phyloP scores from a whole-genome alignment of 2,888 invertebrate genomes.

The Mythimna lalbum region DNA sequence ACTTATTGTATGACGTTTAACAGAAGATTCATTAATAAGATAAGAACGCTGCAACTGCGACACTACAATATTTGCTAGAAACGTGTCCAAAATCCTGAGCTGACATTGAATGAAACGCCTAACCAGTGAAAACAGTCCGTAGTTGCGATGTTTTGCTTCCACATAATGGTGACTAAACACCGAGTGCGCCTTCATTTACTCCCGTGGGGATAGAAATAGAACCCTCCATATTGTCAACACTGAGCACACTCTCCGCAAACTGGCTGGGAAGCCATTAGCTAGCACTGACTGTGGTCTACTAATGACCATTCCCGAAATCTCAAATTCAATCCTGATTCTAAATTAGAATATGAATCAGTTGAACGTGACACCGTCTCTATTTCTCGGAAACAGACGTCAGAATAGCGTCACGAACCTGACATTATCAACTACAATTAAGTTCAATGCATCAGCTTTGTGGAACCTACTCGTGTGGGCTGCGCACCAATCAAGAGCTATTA shows the following conservation, averaged over 20 bases:
- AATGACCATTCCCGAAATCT: background rate
- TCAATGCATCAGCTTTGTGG: conserved; percentile 28
- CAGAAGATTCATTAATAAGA: background rate
- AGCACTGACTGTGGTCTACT: background rate
- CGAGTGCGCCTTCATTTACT: background rate
- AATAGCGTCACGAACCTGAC: conserved; percentile 1
- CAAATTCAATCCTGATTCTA: background rate
- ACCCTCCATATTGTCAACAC: background rate
- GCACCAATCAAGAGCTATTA: conserved; percentile 41
- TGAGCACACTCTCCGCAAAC: background rate
- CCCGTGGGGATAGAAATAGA: background rate
- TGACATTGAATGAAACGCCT: background rate
- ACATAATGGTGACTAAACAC: conserved; percentile 15
- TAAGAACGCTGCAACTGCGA: background rate
- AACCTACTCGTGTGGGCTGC: conserved; percentile 18
- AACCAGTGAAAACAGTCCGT: background rate
- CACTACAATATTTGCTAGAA: no score
- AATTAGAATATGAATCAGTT: conserved; percentile 7
- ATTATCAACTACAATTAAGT: conserved; percentile 23
- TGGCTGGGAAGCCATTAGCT: conserved; percentile 4
- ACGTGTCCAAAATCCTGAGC: background rate
- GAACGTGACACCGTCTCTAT: conserved; percentile 10
- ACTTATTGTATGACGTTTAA: background rate
- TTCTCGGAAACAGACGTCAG: background rate
- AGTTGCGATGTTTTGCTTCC: background rate